Base-by-base conservation (phyloP, 2,888 invertebrate species). In the Drosophila lacicola region DNA sequence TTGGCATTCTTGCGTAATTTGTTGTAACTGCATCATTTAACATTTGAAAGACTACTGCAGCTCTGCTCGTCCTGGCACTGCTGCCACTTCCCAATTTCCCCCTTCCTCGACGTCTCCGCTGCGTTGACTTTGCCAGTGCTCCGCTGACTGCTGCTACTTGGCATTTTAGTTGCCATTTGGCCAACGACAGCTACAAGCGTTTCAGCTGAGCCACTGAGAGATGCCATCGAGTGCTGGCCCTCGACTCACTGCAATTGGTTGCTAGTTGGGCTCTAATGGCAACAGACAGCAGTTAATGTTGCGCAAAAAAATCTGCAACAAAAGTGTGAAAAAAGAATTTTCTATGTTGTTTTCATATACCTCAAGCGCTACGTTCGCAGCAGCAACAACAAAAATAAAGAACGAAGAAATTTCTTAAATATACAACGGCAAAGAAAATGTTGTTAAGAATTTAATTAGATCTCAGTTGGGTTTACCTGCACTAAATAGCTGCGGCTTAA, bases 261-360 rank as follows among this genome's bases (percentile, higher is more conserved):
- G 77, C 80, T 80, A 82, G 77, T 82, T 82, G 77, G 69, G 70
- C 73, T 50, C 77, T 82, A 84, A 82, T 84, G 75, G 75, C 82
- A 84, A 73, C 84, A 83, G 81, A 82, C 81, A 82, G 84, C 81
- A 83, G 81, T 82, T 83, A 82, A 82, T 82, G 81, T 81, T 83
- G 73, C 81, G 84, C 77, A 78, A 64, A 69, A 69, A 67, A 54
- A 69, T 60, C 39, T 50, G 49, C 51, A 42, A 39, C 53, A 53
- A 73, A 77, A 83, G 83, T 80, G 81, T 81, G 80, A 70, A 66
- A 78, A 80, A 78, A 65, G 61, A 71, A 55, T 60, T 51, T 14
- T 9, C 58, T 25, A 51, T 54, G 57, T 71, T 34, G 37, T 46
- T n/a, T 56, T 19, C 57, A 19, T 58, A 53, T 4, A 55, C 49